Percentiles rank a stretch among this genome's conserved stretches.
Evolutionary conservation across 2,888 invertebrate genomes (phyloP).

Genomic region (Cyclophora albipunctata): DNA sequence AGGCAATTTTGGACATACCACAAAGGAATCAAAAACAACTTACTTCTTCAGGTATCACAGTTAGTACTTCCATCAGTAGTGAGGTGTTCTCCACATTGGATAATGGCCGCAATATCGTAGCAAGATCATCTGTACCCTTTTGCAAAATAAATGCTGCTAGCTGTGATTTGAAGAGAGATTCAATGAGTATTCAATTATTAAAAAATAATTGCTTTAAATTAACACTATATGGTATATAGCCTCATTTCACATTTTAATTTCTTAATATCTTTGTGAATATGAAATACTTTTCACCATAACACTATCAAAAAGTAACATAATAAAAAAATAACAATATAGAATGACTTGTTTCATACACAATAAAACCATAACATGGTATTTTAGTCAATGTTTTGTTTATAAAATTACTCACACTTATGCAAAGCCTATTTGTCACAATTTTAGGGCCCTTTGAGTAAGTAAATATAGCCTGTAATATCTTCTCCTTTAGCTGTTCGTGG

Average conservation of each 20-base stretch:
- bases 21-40: conserved; percentile 17
- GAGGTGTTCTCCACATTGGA: conserved; percentile 64
- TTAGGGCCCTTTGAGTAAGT: conserved; percentile 88
- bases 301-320: too few relatives aligned
- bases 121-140: conserved; percentile 79
- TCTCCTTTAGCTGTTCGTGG: conserved; percentile 84
- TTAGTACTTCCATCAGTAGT: conserved; percentile 85
- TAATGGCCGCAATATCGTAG: conserved; percentile 81
- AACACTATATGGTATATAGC: too few relatives aligned
- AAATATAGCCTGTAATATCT: conserved; percentile 84
- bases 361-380: too few relatives aligned
- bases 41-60: conserved; percentile 93
- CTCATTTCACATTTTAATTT: too few relatives aligned
- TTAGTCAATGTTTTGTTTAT: too few relatives aligned
- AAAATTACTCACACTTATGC: conserved; percentile 84
- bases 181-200: conserved; percentile 5
- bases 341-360: too few relatives aligned
- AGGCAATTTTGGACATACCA: too few relatives aligned
- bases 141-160: conserved; percentile 90
- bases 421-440: conserved; percentile 88
- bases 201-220: not conserved
- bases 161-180: conserved; percentile 62
- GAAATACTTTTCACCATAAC: too few relatives aligned
- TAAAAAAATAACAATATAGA: too few relatives aligned
- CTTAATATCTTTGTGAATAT: too few relatives aligned